These are phyloP conservation scores for Eupelmus urozonus DNA, from an alignment of 2,888 invertebrate species.

Conservation along the genomic window DNA sequence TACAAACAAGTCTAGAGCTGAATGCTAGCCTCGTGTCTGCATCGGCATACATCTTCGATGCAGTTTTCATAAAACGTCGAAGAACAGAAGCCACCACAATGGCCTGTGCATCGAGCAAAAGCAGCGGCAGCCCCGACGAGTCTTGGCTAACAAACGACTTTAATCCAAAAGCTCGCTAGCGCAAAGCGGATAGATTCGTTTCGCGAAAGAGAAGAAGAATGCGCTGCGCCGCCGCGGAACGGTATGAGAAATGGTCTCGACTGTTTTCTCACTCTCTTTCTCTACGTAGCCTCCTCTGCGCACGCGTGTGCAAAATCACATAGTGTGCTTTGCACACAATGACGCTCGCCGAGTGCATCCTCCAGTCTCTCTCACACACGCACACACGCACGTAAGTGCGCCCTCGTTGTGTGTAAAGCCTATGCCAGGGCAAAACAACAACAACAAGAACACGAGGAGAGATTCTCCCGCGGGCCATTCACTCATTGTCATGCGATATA, in stretches of 20 bases:
- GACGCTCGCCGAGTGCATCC: conserved; percentile 16
- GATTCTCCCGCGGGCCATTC: too few species aligned
- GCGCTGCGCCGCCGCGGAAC: neutral
- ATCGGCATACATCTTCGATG: too few species aligned
- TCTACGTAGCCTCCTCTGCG: neutral
- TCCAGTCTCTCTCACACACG: neutral
- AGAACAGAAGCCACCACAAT: too few species aligned
- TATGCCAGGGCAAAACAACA: too few species aligned
- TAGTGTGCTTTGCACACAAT: conserved; percentile 54
- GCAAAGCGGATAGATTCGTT: conserved; percentile 41
- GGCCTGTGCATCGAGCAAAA: too few species aligned
- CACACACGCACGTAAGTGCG: neutral
- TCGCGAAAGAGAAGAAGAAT: conserved; percentile 26
- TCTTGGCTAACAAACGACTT: neutral
- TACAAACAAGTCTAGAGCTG: too few species aligned
- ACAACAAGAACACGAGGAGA: too few species aligned
- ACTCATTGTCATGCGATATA: too few species aligned
- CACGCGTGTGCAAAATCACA: conserved; percentile 21
- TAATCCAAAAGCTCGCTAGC: neutral
- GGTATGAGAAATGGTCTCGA: conserved; percentile 54
- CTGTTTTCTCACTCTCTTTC: conserved; percentile 48
- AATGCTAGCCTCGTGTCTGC: too few species aligned
- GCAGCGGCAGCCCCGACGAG: too few species aligned
- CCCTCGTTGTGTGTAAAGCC: too few species aligned
- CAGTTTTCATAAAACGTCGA: too few species aligned